Percentiles rank a stretch among this genome's conserved stretches.
Evolutionary conservation across 2,113 vertebrate species (phyloP).

Genomic region (Periophthalmus modestus): DNA sequence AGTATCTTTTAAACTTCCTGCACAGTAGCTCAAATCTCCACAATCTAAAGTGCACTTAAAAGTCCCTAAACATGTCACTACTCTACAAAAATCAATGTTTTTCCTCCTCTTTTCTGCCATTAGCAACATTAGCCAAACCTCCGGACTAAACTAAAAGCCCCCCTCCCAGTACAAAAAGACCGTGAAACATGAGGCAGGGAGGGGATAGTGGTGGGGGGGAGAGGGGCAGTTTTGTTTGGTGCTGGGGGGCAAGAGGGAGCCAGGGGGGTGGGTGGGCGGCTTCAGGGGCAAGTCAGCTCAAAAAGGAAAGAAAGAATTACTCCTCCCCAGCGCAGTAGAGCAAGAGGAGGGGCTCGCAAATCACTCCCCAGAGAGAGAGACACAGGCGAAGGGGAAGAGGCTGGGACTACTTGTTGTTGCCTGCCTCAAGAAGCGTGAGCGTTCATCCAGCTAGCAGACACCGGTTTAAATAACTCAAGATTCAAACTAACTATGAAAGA

Average conservation of each 20-base stretch:
- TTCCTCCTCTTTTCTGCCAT: conserved; percentile 26
- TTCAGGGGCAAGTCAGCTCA: conserved; percentile 51
- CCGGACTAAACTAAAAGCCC: conserved; percentile 46
- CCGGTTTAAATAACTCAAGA: conserved; percentile 37
- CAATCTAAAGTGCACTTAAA: conserved; percentile 25
- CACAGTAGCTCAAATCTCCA: conserved; percentile 20
- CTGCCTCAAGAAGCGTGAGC: conserved; percentile 58
- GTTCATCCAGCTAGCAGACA: conserved; percentile 27
- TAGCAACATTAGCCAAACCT: conserved; percentile 56
- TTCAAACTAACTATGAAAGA: conserved; percentile 24
- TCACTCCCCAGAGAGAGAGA: conserved; percentile 70
- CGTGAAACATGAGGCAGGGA: conserved; percentile 66
- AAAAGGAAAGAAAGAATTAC: conserved; percentile 55
- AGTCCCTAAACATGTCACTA: conserved; percentile 37
- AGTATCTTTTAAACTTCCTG: not conserved
- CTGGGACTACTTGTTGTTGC: conserved; percentile 65
- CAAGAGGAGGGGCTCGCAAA: conserved; percentile 77
- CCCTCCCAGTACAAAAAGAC: conserved; percentile 55
- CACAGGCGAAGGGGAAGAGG: conserved; percentile 35
- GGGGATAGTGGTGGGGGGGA: conserved; percentile 6
- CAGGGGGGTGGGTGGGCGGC: conserved; percentile 11
- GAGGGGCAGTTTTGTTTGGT: conserved; percentile 48
- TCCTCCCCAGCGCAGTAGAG: conserved; percentile 62
- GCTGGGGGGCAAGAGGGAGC: conserved; percentile 48
- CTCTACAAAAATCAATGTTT: conserved; percentile 15